Conservation (phyloP, 2,888 invertebrate species). For the Argynnis bischoffii region DNA sequence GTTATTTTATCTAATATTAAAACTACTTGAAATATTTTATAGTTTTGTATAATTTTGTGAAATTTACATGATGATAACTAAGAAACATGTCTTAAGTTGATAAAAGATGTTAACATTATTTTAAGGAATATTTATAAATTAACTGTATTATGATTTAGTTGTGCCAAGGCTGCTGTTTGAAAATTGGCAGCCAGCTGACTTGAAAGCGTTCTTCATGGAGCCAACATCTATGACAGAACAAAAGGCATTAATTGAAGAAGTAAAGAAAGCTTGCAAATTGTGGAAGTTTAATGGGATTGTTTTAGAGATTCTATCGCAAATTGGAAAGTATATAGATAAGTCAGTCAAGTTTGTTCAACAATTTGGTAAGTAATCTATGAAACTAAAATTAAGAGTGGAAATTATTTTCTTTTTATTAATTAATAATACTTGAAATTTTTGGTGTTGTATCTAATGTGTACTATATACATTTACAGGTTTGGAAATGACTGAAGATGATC, state of each 20-base stretch:
- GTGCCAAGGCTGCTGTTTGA: conserved; percentile 95
- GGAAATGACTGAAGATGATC: conserved; percentile 77
- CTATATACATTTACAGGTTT: conserved; percentile 68
- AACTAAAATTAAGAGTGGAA: too few species aligned
- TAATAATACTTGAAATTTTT: too few species aligned
- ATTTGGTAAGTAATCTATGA: conserved; percentile 75
- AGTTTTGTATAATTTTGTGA: not conserved
- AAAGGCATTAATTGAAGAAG: conserved; percentile 84
- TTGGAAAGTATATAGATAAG: conserved; percentile 85
- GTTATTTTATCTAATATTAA: conserved; percentile 36
- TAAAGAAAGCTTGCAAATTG: conserved; percentile 87
- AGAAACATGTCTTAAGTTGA: too few species aligned
- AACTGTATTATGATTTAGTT: conserved; percentile 77
- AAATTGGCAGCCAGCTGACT: conserved; percentile 90
- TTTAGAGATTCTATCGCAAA: conserved; percentile 93
- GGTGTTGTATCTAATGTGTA: not conserved
- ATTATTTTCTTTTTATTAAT: not conserved
- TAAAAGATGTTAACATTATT: too few species aligned
- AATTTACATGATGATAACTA: too few species aligned
- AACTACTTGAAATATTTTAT: not conserved
- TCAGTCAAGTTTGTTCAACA: conserved; percentile 85
- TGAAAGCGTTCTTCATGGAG: conserved; percentile 86
- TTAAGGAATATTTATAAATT: conserved; percentile 7
- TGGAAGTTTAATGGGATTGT: conserved; percentile 95
- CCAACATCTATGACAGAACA: conserved; percentile 85